Conservation (phyloP, 2,797 vertebrate species). For the Mycteria americana region DNA sequence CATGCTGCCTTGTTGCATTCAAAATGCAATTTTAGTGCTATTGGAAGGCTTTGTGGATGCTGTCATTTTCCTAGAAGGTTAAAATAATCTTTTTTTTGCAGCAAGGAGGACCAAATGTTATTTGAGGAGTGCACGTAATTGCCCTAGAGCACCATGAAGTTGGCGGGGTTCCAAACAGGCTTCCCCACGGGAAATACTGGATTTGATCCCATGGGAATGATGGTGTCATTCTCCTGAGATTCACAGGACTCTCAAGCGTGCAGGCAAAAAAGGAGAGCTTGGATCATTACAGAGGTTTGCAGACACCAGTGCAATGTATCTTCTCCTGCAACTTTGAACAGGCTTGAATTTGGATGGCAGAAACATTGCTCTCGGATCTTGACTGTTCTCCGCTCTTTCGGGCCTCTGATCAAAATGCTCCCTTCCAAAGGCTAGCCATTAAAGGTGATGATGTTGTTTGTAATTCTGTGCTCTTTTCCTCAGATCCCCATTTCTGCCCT, state of each 20-base stretch:
- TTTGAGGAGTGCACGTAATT: no score
- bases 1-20: no score
- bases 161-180: no score
- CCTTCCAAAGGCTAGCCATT: not conserved
- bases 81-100: no score
- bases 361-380: not conserved
- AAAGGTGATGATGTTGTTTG: not conserved
- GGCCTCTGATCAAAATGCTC: not conserved
- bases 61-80: no score
- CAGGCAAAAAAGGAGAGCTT: not conserved
- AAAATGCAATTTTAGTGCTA: no score
- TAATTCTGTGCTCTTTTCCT: conserved; percentile 12
- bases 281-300: not conserved
- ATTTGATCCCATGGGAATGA: not conserved
- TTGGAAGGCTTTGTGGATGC: no score
- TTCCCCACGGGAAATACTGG: no score
- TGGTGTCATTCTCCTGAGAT: no score
- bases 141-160: no score
- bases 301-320: not conserved
- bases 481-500: conserved; percentile 92
- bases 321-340: not conserved
- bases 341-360: not conserved
- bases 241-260: not conserved
- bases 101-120: no score
- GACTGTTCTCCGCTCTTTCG: not conserved